These are phyloP conservation scores for Drosophila paulistorum DNA, from an alignment of 1,140 invertebrate species.

Conservation along the genomic window DNA sequence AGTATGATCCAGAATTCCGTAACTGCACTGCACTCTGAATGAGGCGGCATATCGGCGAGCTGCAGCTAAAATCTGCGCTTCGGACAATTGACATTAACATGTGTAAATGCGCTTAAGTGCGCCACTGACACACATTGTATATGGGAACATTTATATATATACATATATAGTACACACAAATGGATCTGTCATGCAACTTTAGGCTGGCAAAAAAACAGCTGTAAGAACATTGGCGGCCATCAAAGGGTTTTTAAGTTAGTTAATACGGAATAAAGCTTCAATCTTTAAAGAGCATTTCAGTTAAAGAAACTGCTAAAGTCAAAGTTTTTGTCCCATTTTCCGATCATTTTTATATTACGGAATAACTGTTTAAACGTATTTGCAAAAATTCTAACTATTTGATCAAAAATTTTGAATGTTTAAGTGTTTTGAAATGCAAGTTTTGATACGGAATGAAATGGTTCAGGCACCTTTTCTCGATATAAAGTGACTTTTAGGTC, in stretches of 20 bases:
- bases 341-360: too few relatives aligned
- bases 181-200: constrained; percentile 11
- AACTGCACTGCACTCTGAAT: neutral
- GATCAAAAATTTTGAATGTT: too few relatives aligned
- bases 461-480: too few relatives aligned
- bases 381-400: too few relatives aligned
- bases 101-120: constrained; percentile 77
- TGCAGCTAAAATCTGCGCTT: constrained; percentile 25
- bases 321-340: too few relatives aligned
- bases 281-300: too few relatives aligned
- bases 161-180: constrained; percentile 8
- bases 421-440: too few relatives aligned
- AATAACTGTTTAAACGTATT: too few relatives aligned
- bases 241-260: neutral
- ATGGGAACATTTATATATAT: constrained; percentile 10
- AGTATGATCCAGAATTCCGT: neutral
- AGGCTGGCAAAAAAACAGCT: constrained; percentile 19
- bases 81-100: constrained; percentile 71
- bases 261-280: too few relatives aligned
- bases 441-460: too few relatives aligned
- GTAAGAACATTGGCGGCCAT: constrained; percentile 28
- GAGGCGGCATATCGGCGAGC: constrained; percentile 12
- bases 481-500: too few relatives aligned
- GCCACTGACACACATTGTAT: constrained; percentile 64
- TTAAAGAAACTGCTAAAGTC: too few relatives aligned